Evolutionary conservation across 2,113 vertebrate genomes (phyloP).

Genomic region (Plestiodon gilberti): DNA sequence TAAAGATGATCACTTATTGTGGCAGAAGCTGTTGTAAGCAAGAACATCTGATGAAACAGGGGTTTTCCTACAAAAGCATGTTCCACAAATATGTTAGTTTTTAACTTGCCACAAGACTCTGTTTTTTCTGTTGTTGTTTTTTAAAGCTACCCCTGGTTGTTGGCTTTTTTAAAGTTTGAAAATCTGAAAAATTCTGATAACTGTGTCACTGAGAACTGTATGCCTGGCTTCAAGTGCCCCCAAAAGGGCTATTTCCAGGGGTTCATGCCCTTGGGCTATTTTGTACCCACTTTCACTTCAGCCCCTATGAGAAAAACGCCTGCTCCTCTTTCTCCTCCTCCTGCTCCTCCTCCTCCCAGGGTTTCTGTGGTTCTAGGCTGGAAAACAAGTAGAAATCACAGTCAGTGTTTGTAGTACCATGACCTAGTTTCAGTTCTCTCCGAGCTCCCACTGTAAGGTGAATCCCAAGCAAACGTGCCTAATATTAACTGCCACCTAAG

Average conservation of each 20-base stretch:
- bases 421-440: background rate
- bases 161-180: background rate
- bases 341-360: background rate
- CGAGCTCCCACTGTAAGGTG: background rate
- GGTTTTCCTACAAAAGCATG: background rate
- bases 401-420: background rate
- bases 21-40: background rate
- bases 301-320: background rate
- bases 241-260: background rate
- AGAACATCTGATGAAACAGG: background rate
- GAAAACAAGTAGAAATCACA: background rate
- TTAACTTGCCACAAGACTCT: background rate
- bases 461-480: background rate
- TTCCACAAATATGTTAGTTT: background rate
- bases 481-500: background rate
- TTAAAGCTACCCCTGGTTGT: too few species aligned
- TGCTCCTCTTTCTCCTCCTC: background rate
- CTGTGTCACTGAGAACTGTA: background rate
- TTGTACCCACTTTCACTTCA: fast-evolving
- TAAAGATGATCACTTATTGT: background rate
- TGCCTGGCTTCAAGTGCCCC: background rate
- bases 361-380: background rate
- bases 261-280: background rate
- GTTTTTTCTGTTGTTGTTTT: background rate
- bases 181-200: background rate